Evolutionary conservation across 2,797 vertebrate genomes (phyloP).

Genomic region (Lophotriccus pileatus): DNA sequence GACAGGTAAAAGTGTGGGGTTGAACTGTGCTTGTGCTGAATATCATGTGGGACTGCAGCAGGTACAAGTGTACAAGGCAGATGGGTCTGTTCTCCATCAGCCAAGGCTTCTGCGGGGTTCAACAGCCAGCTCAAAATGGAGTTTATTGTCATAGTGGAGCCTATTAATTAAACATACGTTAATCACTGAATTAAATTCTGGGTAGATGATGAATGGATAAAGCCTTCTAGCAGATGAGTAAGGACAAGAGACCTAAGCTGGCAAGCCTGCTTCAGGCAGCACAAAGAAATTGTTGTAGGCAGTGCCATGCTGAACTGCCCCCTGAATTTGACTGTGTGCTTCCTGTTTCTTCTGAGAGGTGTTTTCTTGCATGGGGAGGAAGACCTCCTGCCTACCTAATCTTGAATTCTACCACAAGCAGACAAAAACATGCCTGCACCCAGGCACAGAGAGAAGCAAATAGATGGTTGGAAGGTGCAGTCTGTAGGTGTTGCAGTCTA

Average conservation of each 20-base stretch:
- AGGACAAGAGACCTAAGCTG: neutral
- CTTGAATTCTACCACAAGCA: neutral
- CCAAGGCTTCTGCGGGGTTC: neutral
- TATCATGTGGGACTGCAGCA: neutral
- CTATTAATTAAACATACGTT: conserved; percentile 40
- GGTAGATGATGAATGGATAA: conserved; percentile 11
- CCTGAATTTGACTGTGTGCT: neutral
- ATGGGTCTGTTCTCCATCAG: conserved; percentile 9
- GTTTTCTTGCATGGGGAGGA: neutral
- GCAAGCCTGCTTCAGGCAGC: neutral
- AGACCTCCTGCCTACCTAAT: neutral
- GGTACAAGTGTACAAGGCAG: neutral
- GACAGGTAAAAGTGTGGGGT: neutral
- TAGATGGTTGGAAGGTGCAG: neutral
- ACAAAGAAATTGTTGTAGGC: neutral
- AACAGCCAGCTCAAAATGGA: conserved; percentile 8
- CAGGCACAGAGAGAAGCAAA: neutral
- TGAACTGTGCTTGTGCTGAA: neutral
- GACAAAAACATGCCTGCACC: neutral
- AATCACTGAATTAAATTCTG: neutral
- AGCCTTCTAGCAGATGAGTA: neutral
- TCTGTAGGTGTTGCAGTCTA: neutral
- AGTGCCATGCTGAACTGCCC: neutral
- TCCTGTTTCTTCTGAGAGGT: neutral
- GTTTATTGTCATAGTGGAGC: neutral